These are phyloP conservation scores for Heliopora coerulea DNA, from an alignment of 92 coral and sea anemone species.

Conservation along the genomic window DNA sequence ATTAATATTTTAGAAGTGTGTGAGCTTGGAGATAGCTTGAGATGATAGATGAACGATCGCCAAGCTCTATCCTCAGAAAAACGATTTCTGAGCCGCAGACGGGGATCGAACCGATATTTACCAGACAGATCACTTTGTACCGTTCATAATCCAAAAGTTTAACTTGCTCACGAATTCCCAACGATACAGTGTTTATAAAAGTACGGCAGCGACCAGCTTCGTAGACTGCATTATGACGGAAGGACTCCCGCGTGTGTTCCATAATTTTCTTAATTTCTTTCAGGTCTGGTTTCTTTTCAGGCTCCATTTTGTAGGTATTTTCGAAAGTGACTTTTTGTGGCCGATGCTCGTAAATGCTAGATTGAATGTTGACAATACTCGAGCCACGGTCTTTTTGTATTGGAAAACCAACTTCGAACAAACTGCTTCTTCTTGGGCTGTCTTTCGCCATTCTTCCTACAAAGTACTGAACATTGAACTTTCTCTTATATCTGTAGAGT, in stretches of 20 bases:
- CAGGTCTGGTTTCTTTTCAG: constrained; percentile 81
- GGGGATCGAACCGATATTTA: constrained; percentile 67
- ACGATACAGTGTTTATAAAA: constrained; percentile 73
- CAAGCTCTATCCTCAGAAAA: too few relatives aligned
- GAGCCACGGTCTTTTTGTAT: constrained; percentile 84
- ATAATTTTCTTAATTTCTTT: constrained; percentile 86
- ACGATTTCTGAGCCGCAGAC: too few relatives aligned
- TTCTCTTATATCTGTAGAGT: too few relatives aligned
- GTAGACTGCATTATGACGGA: constrained; percentile 73
- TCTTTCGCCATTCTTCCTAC: constrained; percentile 19
- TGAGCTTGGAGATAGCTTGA: too few relatives aligned
- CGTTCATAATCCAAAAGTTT: constrained; percentile 62
- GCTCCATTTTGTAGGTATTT: constrained; percentile 88
- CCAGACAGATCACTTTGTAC: constrained; percentile 62
- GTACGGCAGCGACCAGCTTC: constrained; percentile 68
- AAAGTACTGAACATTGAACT: too few relatives aligned
- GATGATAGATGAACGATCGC: too few relatives aligned
- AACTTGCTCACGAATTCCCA: constrained; percentile 61
- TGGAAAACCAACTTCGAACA: constrained; percentile 97
- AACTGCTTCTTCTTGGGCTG: constrained; percentile 78
- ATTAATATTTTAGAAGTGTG: too few relatives aligned
- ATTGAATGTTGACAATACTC: constrained; percentile 75
- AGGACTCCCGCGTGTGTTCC: constrained; percentile 74
- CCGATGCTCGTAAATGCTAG: constrained; percentile 67
- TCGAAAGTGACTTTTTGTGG: constrained; percentile 78